Evolutionary conservation across 2,113 vertebrate species (phyloP), one percentile per base, ranked within the genome.

Genomic region (Tetraodon nigroviridis): DNA sequence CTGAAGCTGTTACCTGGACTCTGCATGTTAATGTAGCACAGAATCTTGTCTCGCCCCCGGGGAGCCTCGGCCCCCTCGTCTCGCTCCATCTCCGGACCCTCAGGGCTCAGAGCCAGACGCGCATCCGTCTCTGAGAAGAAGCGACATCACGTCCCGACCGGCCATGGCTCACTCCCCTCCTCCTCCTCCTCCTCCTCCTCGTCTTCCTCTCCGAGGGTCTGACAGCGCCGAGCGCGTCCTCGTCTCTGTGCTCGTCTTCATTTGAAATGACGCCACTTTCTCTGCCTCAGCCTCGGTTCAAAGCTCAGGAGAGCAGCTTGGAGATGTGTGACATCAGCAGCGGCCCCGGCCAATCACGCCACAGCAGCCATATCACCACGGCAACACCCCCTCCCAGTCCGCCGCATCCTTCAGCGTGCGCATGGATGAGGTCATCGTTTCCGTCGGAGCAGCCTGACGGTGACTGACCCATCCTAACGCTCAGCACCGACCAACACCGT

Each of bases 321-420:
- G 92, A 92, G 94, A 93, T 91, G 91, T 91, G 92, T 98, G 93
- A 96, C 94, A 94, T 98, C 95, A 97, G 90, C 89, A 82, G 71
- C 65, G 81, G 85, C 65, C 62, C 44, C 90, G 90, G 89, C 95
- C 96, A 97, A 98, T 97, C 90, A 85, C 77, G 86, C 73, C 78
- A 85, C 81, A 84, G 91, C 90, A 88, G 89, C 82, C 92, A 91
- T 92, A 90, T 92, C 92, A 91, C 89, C 87, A 87, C 90, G 80
- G 80, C 76, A 86, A 77, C 86, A 18, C 61, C 66, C 61, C 37
- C 29, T 59, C 32, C 14, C 27, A 87, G 92, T 89, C 90, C 94
- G 93, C 93, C 92, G 91, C 85, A 80, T 77, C 76, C 71, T 55
- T 89, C 88, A 78, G 86, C 82, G 77, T 64, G 58, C 76, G 85